These are phyloP conservation scores for Sparidentex hasta DNA, from an alignment of 2,797 vertebrate species.

Conservation along the genomic window DNA sequence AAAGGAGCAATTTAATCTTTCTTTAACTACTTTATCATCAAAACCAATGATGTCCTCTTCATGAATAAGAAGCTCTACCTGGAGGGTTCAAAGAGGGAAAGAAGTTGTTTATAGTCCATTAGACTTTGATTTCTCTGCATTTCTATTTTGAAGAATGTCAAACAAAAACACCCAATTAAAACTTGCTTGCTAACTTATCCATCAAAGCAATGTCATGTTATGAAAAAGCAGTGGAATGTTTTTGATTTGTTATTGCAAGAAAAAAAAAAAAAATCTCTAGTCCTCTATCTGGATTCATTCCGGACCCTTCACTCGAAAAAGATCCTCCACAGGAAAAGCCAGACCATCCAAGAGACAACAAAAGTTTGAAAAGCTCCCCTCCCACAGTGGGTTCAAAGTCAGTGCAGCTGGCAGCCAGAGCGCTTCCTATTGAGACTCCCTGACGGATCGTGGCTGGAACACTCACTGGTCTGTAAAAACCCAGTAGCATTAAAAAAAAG, in stretches of 20 bases:
- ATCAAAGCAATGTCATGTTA: constrained; percentile 15
- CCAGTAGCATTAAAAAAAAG: constrained; percentile 32
- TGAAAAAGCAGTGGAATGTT: background rate
- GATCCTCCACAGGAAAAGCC: constrained; percentile 23
- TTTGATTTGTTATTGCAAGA: background rate
- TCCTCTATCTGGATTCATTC: background rate
- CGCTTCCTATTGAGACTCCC: constrained; percentile 50
- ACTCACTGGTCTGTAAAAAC: constrained; percentile 57
- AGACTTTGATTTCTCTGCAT: background rate
- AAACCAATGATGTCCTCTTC: background rate
- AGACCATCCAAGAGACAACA: constrained; percentile 49
- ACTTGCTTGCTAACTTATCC: background rate
- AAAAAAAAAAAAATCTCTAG: background rate
- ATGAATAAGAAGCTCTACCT: background rate
- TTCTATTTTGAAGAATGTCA: background rate
- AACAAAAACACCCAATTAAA: background rate
- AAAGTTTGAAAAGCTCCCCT: constrained; percentile 47
- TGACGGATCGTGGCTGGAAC: constrained; percentile 53
- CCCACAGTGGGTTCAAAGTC: constrained; percentile 61
- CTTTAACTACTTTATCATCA: background rate
- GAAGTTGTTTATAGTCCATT: background rate
- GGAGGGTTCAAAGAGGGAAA: background rate
- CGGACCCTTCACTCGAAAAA: background rate
- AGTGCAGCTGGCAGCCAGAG: constrained; percentile 46
- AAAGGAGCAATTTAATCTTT: background rate